These are phyloP conservation scores for Alviniconcha marisindica DNA, from an alignment of 1,140 invertebrate species.

Conservation along the genomic window DNA sequence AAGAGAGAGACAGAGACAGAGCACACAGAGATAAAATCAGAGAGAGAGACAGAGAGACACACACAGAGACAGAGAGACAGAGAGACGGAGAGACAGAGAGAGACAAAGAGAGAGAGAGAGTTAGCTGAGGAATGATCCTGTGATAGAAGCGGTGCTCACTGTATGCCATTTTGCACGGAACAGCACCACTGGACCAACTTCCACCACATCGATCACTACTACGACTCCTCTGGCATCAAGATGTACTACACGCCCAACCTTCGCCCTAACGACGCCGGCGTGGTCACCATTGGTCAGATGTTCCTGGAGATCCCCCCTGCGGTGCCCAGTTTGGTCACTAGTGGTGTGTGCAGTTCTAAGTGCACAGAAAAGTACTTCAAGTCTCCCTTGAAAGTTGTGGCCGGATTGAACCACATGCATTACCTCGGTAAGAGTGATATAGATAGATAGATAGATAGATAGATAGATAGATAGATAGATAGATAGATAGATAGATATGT, in stretches of 20 bases:
- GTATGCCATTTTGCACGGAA: no score
- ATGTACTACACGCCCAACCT: slow-evolving; percentile 49
- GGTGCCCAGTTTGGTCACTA: background rate
- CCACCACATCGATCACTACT: slow-evolving; percentile 10
- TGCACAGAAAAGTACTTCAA: slow-evolving; percentile 28
- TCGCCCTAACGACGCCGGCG: slow-evolving; percentile 46
- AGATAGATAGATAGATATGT: no score
- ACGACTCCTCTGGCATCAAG: slow-evolving; percentile 50
- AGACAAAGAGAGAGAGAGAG: no score
- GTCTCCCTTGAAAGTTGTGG: background rate
- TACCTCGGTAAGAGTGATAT: background rate
- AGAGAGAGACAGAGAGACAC: no score
- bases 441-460: no score
- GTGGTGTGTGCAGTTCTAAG: slow-evolving; percentile 34
- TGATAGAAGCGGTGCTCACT: no score
- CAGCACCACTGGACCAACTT: slow-evolving; percentile 57
- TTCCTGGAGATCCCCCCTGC: slow-evolving; percentile 49
- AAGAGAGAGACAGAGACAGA: no score
- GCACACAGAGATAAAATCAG: no score
- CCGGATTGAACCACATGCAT: background rate
- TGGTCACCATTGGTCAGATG: slow-evolving; percentile 42
- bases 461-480: no score
- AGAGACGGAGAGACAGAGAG: no score
- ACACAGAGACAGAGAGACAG: no score
- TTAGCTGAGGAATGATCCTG: no score